Evolutionary conservation across 2,797 vertebrate genomes (phyloP).

Genomic region (Champsocephalus esox): DNA sequence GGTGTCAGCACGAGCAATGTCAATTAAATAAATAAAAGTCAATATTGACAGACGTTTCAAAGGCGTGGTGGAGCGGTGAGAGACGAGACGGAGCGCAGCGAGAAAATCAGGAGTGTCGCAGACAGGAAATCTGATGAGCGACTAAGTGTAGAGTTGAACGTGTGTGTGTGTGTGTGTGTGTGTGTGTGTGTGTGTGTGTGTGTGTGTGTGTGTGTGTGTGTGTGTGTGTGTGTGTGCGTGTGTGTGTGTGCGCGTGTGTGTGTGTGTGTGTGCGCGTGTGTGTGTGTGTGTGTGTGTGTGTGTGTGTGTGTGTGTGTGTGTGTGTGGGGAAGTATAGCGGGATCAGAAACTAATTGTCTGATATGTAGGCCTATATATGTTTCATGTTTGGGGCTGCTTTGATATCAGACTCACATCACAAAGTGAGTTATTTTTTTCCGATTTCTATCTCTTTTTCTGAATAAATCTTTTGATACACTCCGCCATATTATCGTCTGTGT

Average conservation of each 20-base stretch:
- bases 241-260: conserved; percentile 31
- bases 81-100: conserved; percentile 18
- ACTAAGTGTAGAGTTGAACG: conserved; percentile 26
- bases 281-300: too few species aligned
- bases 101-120: conserved; percentile 41
- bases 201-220: conserved; percentile 31
- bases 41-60: conserved; percentile 80
- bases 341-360: conserved; percentile 29
- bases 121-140: conserved; percentile 49
- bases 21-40: conserved; percentile 83
- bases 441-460: conserved; percentile 12
- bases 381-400: conserved; percentile 55
- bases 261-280: neutral
- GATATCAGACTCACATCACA: conserved; percentile 43
- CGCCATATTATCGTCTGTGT: conserved; percentile 22
- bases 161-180: conserved; percentile 19
- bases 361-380: conserved; percentile 19
- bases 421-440: conserved; percentile 25
- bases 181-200: conserved; percentile 27
- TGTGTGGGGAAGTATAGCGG: conserved; percentile 19
- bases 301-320: neutral
- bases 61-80: conserved; percentile 37
- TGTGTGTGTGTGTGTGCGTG: conserved; percentile 27
- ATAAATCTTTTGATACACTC: conserved; percentile 52
- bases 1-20: conserved; percentile 72